These are phyloP conservation scores for Mobula birostris DNA, from an alignment of 2,113 vertebrate genomes.

Conservation along the genomic window DNA sequence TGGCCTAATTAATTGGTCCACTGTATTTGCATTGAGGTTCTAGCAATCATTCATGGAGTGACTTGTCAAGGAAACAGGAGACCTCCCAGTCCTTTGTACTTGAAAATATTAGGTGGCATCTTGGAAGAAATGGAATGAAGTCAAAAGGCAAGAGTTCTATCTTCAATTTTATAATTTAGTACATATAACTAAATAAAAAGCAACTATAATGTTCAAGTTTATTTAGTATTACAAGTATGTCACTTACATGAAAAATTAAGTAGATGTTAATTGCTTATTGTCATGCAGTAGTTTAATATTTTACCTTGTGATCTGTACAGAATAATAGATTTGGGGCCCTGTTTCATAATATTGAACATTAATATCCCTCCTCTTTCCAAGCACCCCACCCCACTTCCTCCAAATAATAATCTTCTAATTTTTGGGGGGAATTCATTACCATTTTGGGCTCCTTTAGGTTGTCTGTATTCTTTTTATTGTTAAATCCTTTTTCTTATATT, in stretches of 20 bases:
- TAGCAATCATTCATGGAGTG: neutral
- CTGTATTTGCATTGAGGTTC: neutral
- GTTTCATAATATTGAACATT: neutral
- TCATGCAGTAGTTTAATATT: neutral
- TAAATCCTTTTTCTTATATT: constrained; percentile 6
- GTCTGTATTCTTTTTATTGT: neutral
- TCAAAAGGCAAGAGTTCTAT: neutral
- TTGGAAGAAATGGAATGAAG: neutral
- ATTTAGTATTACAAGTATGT: neutral
- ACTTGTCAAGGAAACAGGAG: constrained; percentile 2
- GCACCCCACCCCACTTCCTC: too few relatives aligned
- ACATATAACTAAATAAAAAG: neutral
- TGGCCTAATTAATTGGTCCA: too few relatives aligned
- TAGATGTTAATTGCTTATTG: neutral
- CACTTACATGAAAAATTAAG: neutral
- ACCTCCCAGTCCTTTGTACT: neutral
- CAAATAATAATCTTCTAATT: neutral
- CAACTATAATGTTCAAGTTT: too few relatives aligned
- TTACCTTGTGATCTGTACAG: neutral
- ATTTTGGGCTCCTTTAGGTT: neutral
- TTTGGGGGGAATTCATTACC: neutral
- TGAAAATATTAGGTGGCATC: neutral
- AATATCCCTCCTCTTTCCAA: neutral
- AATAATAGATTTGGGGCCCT: neutral
- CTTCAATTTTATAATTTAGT: neutral